Percentiles rank a stretch among this genome's conserved stretches.
These are phyloP conservation scores for Pantelozetes paolii DNA, from an alignment of 2,888 invertebrate species.

Conservation along the genomic window DNA sequence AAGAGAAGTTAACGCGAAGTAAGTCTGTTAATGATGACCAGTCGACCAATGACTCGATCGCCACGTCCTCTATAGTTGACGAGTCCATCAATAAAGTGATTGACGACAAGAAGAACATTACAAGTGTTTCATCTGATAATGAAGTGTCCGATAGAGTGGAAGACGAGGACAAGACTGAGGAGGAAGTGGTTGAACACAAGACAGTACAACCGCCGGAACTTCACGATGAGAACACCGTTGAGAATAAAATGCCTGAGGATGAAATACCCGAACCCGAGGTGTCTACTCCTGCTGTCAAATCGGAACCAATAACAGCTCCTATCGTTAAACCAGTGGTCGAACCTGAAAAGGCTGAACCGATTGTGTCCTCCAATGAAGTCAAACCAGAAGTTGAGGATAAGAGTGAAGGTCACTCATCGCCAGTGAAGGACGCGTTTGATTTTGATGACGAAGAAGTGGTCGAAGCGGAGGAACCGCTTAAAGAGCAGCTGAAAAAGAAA, in stretches of 20 bases:
- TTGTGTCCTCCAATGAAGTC: no score
- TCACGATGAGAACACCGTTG: slow-evolving; percentile 11
- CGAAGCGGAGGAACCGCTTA: slow-evolving; percentile 18
- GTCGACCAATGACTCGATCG: slow-evolving; percentile 10
- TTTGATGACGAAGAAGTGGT: slow-evolving; percentile 38
- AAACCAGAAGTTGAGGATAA: neutral
- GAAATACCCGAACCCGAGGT: neutral
- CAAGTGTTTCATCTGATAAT: neutral
- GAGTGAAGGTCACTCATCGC: neutral
- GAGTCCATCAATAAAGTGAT: neutral
- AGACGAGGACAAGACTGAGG: neutral
- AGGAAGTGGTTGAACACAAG: neutral
- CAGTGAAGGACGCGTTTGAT: slow-evolving; percentile 30
- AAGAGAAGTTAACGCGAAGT: slow-evolving; percentile 25
- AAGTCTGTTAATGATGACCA: slow-evolving; percentile 13
- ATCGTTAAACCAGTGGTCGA: neutral
- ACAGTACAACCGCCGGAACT: slow-evolving; percentile 6
- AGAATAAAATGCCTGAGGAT: neutral
- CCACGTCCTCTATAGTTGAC: neutral
- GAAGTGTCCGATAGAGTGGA: neutral
- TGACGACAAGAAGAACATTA: slow-evolving; percentile 2
- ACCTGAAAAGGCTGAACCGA: neutral
- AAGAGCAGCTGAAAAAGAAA: slow-evolving; percentile 27
- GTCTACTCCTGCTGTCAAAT: neutral
- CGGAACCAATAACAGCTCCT: neutral